Evolutionary conservation across 2,113 vertebrate genomes (phyloP).

Genomic region (Cranoglanis bouderius): DNA sequence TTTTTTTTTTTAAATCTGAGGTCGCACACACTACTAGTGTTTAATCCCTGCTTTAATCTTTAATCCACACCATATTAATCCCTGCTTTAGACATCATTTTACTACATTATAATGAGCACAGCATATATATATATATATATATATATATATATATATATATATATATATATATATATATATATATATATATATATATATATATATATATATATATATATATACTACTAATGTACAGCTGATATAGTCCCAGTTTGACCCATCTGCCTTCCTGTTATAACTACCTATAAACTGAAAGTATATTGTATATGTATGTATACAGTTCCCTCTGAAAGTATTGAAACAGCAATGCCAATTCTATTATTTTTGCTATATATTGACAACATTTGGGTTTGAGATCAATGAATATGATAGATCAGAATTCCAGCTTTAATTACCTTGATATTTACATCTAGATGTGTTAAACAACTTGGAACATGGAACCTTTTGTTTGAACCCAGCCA

Average conservation of each 20-base stretch:
- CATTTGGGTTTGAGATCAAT: background rate
- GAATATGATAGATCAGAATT: background rate
- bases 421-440: background rate
- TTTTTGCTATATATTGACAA: background rate
- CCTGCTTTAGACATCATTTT: background rate
- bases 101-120: background rate
- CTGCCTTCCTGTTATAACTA: background rate
- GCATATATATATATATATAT: no score
- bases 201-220: no score
- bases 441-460: no score
- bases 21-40: background rate
- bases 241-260: background rate
- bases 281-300: background rate
- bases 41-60: background rate
- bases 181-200: no score
- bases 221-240: background rate
- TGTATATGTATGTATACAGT: background rate
- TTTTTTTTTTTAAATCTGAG: no score
- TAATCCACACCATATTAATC: background rate
- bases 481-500: background rate
- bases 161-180: no score
- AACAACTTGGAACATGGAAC: no score
- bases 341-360: background rate
- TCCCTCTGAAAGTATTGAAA: background rate
- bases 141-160: no score